Conservation (phyloP, 2,797 vertebrate genomes). For the Cyclura pinguis region DNA sequence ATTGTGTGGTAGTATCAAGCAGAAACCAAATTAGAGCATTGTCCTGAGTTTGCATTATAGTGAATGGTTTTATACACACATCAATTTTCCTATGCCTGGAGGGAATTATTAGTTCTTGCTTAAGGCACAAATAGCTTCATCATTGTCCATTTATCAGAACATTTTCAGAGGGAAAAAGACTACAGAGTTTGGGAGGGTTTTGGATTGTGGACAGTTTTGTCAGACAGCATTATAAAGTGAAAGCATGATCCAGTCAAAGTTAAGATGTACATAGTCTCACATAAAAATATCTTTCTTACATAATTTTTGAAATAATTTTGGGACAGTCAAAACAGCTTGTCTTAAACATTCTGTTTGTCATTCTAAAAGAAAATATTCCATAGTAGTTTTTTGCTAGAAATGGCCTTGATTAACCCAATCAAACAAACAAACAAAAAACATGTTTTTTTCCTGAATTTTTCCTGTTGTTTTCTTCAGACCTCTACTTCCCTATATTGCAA, state of each 20-base stretch:
- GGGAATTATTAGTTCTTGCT: neutral
- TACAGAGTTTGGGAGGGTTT: neutral
- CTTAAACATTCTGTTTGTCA: too few relatives aligned
- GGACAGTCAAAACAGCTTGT: too few relatives aligned
- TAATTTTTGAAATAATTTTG: too few relatives aligned
- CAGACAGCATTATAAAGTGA: neutral
- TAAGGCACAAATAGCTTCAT: neutral
- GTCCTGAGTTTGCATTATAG: neutral
- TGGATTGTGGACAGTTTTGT: neutral
- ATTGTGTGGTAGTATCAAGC: neutral
- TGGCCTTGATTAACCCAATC: too few relatives aligned
- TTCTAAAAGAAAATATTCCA: too few relatives aligned
- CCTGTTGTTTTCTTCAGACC: too few relatives aligned
- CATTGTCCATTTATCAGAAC: neutral
- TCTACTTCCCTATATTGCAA: too few relatives aligned
- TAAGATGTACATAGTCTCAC: neutral
- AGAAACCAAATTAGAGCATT: neutral
- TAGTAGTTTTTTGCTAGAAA: too few relatives aligned
- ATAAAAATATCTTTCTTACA: too few relatives aligned
- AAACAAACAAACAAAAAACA: too few relatives aligned
- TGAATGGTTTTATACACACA: too few relatives aligned
- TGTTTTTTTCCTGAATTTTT: too few relatives aligned
- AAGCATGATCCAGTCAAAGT: neutral
- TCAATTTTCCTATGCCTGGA: neutral
- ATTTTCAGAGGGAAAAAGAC: neutral